Base-by-base conservation (phyloP, 2,888 invertebrate genomes). In the Andrena bucephala region DNA sequence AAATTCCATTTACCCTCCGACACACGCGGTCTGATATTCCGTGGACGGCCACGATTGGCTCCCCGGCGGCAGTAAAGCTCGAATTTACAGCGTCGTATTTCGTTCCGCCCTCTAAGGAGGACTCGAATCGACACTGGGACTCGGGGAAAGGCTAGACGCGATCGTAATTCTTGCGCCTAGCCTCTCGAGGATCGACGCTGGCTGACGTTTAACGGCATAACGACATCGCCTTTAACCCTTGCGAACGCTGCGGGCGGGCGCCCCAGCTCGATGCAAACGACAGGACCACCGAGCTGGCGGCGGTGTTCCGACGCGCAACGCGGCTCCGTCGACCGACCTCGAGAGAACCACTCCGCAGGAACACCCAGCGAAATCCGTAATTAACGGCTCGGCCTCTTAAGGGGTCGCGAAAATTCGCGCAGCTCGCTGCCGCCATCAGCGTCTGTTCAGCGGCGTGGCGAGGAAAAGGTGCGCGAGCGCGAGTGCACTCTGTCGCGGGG, bases 151-250 rank as follows among this genome's bases (percentile, higher is more conserved):
- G 70, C 70, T 77, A 75, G 73, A 71, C 73, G 60, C 48, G 81
- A 50, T 81, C 84, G 85, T 84, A 85, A 75, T 70, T 84, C 74
- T 31, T 31, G 42, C 52, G 10, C 42, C 20, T 5, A 6, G 20
- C 20, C 31, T 10, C 50, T 20, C 65, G 67, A 69, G 66, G 72
- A 67, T 75, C 63, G 24, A 33, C 52, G 67, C 67, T 52, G 27
- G 52, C 59, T 27, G 80, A 82, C 82, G 77, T 86, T 85, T 77
- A 85, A 87, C 66, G 66, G 70, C 76, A 54, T 69, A 75, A 85
- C 80, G 78, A 83, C 88, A 77, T 83, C 73, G 79, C 70, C 81
- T 79, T 85, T 76, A 79, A 85, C 75, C 81, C 42, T 42, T 65
- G 76, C 69, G 71, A 88, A 79, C 76, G 81, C 29, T 42, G n/a